These are phyloP conservation scores for Eucriotettix oculatus DNA, from an alignment of 2,888 invertebrate species.

Conservation along the genomic window DNA sequence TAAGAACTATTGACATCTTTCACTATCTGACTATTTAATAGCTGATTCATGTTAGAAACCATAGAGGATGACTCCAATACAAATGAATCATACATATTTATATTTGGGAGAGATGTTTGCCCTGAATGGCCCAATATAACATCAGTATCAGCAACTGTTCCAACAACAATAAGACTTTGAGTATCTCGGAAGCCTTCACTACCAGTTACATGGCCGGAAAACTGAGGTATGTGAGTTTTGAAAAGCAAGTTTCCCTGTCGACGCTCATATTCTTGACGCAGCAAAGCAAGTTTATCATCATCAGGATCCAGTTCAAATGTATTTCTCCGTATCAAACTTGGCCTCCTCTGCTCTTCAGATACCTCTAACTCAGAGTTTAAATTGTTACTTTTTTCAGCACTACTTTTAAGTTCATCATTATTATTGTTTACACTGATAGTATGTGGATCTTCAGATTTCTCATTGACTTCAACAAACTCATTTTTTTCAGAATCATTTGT, in stretches of 20 bases:
- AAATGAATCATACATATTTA: not conserved
- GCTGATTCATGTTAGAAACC: not conserved
- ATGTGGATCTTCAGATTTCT: not conserved
- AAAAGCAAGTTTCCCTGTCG: conserved; percentile 40
- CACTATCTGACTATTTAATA: no score
- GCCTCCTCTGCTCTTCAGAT: not conserved
- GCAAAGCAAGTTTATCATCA: conserved; percentile 24
- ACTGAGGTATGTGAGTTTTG: conserved; percentile 42
- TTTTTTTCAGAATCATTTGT: no score
- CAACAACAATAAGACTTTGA: conserved; percentile 2
- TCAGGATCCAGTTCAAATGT: conserved; percentile 30
- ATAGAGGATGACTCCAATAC: not conserved
- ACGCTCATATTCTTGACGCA: conserved; percentile 37
- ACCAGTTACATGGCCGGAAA: conserved; percentile 35
- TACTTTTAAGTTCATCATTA: not conserved
- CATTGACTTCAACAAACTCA: not conserved
- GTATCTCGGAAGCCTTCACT: conserved; percentile 16
- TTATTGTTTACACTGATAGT: no score
- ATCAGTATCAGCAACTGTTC: not conserved
- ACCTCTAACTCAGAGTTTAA: not conserved
- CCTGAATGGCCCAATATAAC: not conserved
- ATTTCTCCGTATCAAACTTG: conserved; percentile 24
- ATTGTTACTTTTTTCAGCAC: not conserved
- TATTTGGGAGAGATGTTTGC: conserved; percentile 13
- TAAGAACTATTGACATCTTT: no score